phyloP scores from a whole-genome alignment of 2,113 vertebrate genomes.

The Bubo scandiacus region DNA sequence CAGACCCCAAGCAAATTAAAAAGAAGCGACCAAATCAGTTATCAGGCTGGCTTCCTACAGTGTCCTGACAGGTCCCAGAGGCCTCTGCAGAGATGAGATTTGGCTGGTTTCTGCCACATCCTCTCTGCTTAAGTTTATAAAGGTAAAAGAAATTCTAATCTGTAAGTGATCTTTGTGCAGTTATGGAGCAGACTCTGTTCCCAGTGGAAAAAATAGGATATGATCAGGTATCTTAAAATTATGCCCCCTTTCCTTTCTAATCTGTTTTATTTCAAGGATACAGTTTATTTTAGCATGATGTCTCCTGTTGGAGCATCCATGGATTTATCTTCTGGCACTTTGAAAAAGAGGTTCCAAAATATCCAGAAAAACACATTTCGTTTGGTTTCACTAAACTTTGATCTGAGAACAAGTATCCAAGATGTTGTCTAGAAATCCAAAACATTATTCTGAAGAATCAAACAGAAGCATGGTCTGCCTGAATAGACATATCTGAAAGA shows the following conservation, averaged over 20 bases:
- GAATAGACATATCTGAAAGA: not conserved
- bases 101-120: not conserved
- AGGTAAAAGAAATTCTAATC: not conserved
- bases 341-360: not conserved
- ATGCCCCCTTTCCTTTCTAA: not conserved
- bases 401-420: not conserved
- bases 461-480: not conserved
- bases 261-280: not conserved
- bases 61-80: constrained; percentile 37
- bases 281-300: not conserved
- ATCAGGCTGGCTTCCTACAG: not conserved
- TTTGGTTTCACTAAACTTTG: not conserved
- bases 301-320: not conserved
- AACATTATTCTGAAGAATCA: not conserved
- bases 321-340: not conserved
- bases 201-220: not conserved
- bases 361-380: not conserved
- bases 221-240: not conserved
- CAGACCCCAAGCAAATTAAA: constrained; percentile 39
- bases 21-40: constrained; percentile 12
- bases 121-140: not conserved
- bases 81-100: not conserved
- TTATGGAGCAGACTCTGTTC: not conserved
- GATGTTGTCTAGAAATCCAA: not conserved
- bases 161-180: not conserved